Evolutionary conservation across 2,797 vertebrate genomes (phyloP).

Genomic region (Bryconaethiops microstoma): DNA sequence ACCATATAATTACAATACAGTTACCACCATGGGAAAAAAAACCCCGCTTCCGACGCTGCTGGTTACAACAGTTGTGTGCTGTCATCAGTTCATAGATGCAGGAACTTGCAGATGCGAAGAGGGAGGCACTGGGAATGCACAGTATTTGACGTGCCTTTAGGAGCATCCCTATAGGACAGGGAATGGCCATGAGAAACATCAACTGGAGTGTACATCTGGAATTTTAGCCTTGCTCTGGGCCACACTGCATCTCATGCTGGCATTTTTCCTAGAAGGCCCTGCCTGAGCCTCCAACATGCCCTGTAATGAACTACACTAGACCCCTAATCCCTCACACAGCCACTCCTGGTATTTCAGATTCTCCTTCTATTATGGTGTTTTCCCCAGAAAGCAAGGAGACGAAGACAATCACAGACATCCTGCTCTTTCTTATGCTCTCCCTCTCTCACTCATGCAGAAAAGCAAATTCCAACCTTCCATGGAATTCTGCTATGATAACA

Average conservation of each 20-base stretch:
- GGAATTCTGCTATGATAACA: slow-evolving; percentile 65
- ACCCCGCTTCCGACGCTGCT: too few relatives aligned
- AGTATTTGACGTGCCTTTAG: neutral
- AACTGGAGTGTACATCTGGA: slow-evolving; percentile 20
- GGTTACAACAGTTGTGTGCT: neutral
- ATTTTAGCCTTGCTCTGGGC: slow-evolving; percentile 43
- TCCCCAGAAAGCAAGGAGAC: slow-evolving; percentile 35
- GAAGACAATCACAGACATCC: slow-evolving; percentile 28
- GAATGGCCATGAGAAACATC: neutral
- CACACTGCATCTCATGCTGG: slow-evolving; percentile 48
- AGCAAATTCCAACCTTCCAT: slow-evolving; percentile 30
- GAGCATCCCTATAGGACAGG: neutral
- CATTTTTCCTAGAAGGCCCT: slow-evolving; percentile 40
- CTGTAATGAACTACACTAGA: slow-evolving; percentile 35
- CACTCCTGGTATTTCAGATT: slow-evolving; percentile 65
- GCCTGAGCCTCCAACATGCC: slow-evolving; percentile 29
- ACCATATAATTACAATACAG: neutral
- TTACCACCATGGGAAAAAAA: neutral
- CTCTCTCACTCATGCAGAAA: slow-evolving; percentile 26
- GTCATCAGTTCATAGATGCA: slow-evolving; percentile 16
- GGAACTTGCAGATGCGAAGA: neutral
- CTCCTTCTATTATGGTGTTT: slow-evolving; percentile 50
- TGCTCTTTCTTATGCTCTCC: neutral
- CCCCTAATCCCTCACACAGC: slow-evolving; percentile 52
- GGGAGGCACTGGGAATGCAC: neutral